phyloP scores from a whole-genome alignment of 2,888 invertebrate species.

The Clunio marinus region DNA sequence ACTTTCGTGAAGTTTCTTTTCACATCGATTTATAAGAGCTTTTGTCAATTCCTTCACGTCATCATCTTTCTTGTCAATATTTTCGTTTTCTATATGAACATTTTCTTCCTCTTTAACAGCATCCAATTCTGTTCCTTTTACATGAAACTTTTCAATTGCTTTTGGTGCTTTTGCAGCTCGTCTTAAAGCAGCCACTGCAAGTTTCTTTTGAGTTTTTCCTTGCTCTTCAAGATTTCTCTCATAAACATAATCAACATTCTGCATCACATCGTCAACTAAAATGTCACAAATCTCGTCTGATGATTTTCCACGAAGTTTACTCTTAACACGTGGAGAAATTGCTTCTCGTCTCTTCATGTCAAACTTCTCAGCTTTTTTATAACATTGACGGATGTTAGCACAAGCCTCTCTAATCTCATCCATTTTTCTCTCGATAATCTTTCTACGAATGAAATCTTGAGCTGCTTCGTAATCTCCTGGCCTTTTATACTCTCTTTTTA shows the following conservation, averaged over 20 bases:
- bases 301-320: slow-evolving; percentile 27
- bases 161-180: slow-evolving; percentile 25
- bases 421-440: slow-evolving; percentile 27
- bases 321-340: slow-evolving; percentile 15
- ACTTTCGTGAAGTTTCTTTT: slow-evolving; percentile 1
- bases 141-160: slow-evolving; percentile 16
- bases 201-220: slow-evolving; percentile 24
- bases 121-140: not conserved
- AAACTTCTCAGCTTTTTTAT: slow-evolving; percentile 36
- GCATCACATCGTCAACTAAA: slow-evolving; percentile 37
- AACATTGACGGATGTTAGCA: slow-evolving; percentile 23
- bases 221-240: slow-evolving; percentile 31
- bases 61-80: not conserved
- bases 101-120: slow-evolving; percentile 1
- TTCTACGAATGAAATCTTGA: slow-evolving; percentile 28
- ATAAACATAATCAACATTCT: slow-evolving; percentile 38
- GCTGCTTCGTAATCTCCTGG: slow-evolving; percentile 35
- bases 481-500: not conserved
- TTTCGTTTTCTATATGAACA: not conserved
- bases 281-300: slow-evolving; percentile 35
- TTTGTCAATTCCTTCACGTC: no score
- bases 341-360: slow-evolving; percentile 35
- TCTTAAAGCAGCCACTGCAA: slow-evolving; percentile 15
- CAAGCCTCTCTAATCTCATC: slow-evolving; percentile 33
- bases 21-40: no score